Percentiles rank a stretch among this genome's conserved stretches.
Evolutionary conservation across 2,797 vertebrate genomes (phyloP).

Genomic region (Glossophaga mutica): DNA sequence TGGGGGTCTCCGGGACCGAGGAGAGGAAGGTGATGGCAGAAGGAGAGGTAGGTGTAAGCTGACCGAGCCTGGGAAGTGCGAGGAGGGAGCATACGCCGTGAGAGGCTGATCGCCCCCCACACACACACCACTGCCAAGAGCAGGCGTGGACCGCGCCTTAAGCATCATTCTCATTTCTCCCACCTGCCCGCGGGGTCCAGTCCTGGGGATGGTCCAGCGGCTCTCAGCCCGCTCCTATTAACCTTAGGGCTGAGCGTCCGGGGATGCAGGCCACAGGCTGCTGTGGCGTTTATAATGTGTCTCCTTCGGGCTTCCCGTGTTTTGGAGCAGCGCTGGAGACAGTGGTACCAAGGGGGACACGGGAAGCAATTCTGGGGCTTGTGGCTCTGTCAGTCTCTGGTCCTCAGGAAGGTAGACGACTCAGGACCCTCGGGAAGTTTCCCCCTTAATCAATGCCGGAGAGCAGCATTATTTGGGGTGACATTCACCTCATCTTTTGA

Average conservation of each 20-base stretch:
- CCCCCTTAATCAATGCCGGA: not conserved
- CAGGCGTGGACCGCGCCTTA: not conserved
- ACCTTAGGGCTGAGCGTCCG: not conserved
- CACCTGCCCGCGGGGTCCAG: accelerated
- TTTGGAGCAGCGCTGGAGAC: not conserved
- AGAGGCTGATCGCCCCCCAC: not conserved
- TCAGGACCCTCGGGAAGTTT: not conserved
- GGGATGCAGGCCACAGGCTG: not conserved
- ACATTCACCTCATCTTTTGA: not conserved
- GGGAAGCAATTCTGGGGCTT: not conserved
- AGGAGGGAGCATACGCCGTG: not conserved
- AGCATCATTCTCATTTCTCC: not conserved
- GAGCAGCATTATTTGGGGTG: not conserved
- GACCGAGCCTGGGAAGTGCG: not conserved
- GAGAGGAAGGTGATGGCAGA: not conserved
- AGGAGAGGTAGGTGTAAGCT: too few species aligned
- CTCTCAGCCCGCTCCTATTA: not conserved
- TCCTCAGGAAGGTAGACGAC: not conserved
- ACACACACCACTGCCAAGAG: not conserved
- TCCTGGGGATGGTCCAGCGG: not conserved
- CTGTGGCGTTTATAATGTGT: not conserved
- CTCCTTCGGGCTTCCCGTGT: not conserved
- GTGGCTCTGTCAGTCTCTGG: not conserved
- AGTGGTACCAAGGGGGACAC: not conserved
- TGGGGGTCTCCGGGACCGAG: not conserved